Evolutionary conservation across 2,888 invertebrate species (phyloP), one percentile per base, ranked within the genome.

Genomic region (Enchytraeus crypticus): DNA sequence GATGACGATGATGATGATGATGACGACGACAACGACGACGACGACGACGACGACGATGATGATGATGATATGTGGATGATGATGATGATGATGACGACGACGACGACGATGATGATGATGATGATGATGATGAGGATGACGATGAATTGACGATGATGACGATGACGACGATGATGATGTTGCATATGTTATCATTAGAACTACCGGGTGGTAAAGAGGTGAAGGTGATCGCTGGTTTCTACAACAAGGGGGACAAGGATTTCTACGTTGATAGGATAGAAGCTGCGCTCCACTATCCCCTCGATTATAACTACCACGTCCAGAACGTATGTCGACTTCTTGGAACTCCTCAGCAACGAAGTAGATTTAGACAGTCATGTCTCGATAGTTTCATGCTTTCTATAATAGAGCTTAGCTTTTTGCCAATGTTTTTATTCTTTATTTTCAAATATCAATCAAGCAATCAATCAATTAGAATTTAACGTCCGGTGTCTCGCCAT

Each of bases 281-380:
- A 74, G 95, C 96, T 0, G 96, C 97, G 0, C 95, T 99, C 86
- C 88, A 96, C 71, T 98, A 97, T 77, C 96, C 97, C 8, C 90
- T 95, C 88, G 97, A 98, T 81, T 98, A 92, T 82, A 92, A 88
- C 70, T 98, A 92, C 81, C 90, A 90, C 82, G 93, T 99, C 70
- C 96, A 97, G 81, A 99, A 98, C 82, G 82, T 83, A 70, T 71
- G 79, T n/a, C n/a, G n/a, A n/a, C n/a, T n/a, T n/a, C n/a, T n/a
- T n/a, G n/a, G n/a, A n/a, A n/a, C n/a, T n/a, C n/a, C n/a, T n/a
- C n/a, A n/a, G n/a, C n/a, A n/a, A n/a, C n/a, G n/a, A n/a, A n/a
- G n/a, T n/a, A n/a, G n/a, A n/a, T n/a, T n/a, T n/a, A n/a, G n/a
- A n/a, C n/a, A n/a, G n/a, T n/a, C n/a, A n/a, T n/a, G n/a, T n/a